Base-by-base conservation (phyloP, 1,140 invertebrate species). In the Drosophila azteca region DNA sequence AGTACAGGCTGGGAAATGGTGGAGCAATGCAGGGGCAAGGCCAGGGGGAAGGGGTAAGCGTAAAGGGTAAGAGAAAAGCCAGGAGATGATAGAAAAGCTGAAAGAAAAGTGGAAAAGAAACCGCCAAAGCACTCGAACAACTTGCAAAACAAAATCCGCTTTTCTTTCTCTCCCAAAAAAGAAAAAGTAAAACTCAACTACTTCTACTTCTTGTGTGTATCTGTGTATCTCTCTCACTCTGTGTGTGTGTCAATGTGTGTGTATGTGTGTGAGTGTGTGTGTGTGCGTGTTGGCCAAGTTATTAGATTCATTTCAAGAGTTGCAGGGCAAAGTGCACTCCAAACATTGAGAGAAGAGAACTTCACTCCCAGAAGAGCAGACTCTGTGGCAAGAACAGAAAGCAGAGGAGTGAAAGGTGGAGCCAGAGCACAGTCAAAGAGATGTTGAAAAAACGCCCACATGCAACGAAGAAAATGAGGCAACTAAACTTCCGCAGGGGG, bases 231-330 rank as follows among this genome's bases (percentile, higher is more conserved):
- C 17, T n/a, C n/a, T n/a, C n/a, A n/a, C n/a, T n/a, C n/a, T 39
- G 43, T 15, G 49, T 60, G n/a, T 53, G 20, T 31, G n/a, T n/a
- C n/a, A n/a, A n/a, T 39, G 43, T 15, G 49, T 60, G n/a, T 53
- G 20, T 31, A 46, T 62, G 17, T 29, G n/a, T 60, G 24, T 26
- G 26, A 52, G 51, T 63, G 20, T 31, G 17, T 9, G 3, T 48
- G 48, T 62, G 22, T 55, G 52, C 48, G 57, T 73, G 63, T 66
- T 70, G 61, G 66, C 52, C 67, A 88, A 88, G 83, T 87, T 88
- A 87, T 87, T 87, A 87, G 83, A 87, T 87, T 87, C 83, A 87
- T 87, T 87, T 88, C 83, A 88, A 87, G 35, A 39, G 83, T 87
- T 88, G 76, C 66, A 61, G 61, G 76, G 71, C 62, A 88, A 87